Evolutionary conservation across 1,140 invertebrate species (phyloP).

Genomic region (Acromyrmex heyeri): DNA sequence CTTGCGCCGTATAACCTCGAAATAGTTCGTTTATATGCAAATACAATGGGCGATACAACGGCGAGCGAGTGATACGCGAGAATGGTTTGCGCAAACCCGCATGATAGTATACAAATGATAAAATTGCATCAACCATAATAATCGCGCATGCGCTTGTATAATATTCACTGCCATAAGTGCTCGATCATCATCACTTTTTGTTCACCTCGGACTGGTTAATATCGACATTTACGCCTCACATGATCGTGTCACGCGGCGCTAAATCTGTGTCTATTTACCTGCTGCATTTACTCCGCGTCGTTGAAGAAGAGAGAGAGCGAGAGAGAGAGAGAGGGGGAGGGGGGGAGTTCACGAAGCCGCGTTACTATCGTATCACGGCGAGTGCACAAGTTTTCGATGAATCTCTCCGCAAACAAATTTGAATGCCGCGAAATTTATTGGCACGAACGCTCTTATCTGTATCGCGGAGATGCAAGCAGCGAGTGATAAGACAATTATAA

Average conservation of each 20-base stretch:
- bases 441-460: conserved; percentile 43
- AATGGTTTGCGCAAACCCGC: conserved; percentile 57
- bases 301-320: not conserved
- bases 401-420: conserved; percentile 37
- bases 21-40: conserved; percentile 84
- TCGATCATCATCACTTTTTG: conserved; percentile 56
- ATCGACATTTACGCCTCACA: conserved; percentile 43
- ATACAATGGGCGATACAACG: conserved; percentile 72
- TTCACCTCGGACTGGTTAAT: conserved; percentile 38
- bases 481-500: conserved; percentile 41
- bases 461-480: not conserved
- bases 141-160: conserved; percentile 44
- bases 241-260: conserved; percentile 46
- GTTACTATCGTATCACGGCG: not conserved
- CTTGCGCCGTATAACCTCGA: conserved; percentile 74
- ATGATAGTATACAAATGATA: conserved; percentile 73
- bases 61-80: conserved; percentile 60
- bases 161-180: conserved; percentile 47
- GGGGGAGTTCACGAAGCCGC: not conserved
- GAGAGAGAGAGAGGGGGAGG: not conserved
- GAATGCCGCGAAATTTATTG: conserved; percentile 25
- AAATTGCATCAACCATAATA: conserved; percentile 67
- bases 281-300: conserved; percentile 33
- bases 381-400: not conserved
- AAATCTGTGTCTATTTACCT: conserved; percentile 43